Evolutionary conservation across 2,888 invertebrate genomes (phyloP).

Genomic region (Automeris io): DNA sequence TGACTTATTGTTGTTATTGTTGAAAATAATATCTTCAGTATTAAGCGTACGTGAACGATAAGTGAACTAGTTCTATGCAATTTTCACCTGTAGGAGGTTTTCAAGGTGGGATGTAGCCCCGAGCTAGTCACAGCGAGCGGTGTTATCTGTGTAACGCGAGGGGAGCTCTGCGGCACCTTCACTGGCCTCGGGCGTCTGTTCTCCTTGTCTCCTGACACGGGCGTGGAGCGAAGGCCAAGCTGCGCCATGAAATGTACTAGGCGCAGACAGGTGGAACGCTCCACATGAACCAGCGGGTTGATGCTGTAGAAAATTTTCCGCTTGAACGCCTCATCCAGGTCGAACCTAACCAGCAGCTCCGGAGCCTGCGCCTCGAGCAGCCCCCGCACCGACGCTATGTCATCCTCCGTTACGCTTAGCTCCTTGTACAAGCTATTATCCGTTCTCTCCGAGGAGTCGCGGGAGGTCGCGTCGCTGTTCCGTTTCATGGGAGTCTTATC

Average conservation of each 20-base stretch:
- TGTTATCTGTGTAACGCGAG: neutral
- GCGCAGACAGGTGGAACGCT: constrained; percentile 27
- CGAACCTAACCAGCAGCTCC: constrained; percentile 27
- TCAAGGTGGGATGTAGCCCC: neutral
- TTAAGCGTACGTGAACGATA: neutral
- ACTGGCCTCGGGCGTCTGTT: too few relatives aligned
- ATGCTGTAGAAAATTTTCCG: constrained; percentile 33
- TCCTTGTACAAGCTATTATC: constrained; percentile 24
- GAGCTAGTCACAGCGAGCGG: neutral
- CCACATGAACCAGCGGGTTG: constrained; percentile 41
- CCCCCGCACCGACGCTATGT: constrained; percentile 25
- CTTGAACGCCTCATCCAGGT: constrained; percentile 31
- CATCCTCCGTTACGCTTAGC: constrained; percentile 30
- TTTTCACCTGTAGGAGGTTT: too few relatives aligned
- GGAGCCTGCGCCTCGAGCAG: constrained; percentile 23
- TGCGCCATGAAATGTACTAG: constrained; percentile 31
- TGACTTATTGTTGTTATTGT: too few relatives aligned
- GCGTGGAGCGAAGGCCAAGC: constrained; percentile 28
- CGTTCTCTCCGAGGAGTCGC: neutral
- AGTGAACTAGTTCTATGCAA: neutral
- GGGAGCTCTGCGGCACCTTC: too few relatives aligned
- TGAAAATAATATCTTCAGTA: too few relatives aligned
- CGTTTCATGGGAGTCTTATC: neutral
- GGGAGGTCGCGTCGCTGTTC: neutral
- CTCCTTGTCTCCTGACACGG: constrained; percentile 10